Percentiles rank a stretch among this genome's conserved stretches.
Conservation (phyloP, 2,888 invertebrate species). For the Apeira syringaria region DNA sequence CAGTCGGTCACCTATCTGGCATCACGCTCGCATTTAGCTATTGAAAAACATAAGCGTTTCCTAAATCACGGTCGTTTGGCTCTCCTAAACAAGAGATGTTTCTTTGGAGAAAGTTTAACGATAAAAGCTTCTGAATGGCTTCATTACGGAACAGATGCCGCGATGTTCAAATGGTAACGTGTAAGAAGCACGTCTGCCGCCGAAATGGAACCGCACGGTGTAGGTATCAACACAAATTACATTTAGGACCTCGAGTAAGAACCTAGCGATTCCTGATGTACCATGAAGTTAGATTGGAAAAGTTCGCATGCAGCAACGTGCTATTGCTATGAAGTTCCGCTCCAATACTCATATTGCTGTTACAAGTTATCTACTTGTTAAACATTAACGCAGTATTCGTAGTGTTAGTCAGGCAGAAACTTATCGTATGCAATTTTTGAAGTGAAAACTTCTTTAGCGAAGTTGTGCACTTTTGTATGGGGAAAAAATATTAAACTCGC, state of each 20-base stretch:
- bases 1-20: constrained; percentile 40
- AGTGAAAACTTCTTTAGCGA: too few species aligned
- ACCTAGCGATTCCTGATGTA: constrained; percentile 62
- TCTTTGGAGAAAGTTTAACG: constrained; percentile 35
- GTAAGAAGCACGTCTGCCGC: constrained; percentile 28
- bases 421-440: not conserved
- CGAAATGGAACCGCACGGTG: constrained; percentile 23
- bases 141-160: constrained; percentile 37
- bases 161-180: constrained; percentile 16
- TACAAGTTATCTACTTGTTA: constrained; percentile 33
- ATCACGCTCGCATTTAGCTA: constrained; percentile 29
- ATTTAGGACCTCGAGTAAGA: constrained; percentile 55
- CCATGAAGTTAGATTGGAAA: constrained; percentile 75
- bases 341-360: constrained; percentile 48
- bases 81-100: constrained; percentile 14
- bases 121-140: constrained; percentile 34
- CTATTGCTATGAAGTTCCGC: constrained; percentile 54
- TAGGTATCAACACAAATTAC: constrained; percentile 47
- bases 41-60: constrained; percentile 6
- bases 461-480: too few species aligned
- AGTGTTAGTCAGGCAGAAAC: not conserved
- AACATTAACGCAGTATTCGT: constrained; percentile 17
- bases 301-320: constrained; percentile 61
- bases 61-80: constrained; percentile 5
- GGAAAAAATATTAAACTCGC: too few species aligned